Evolutionary conservation across 2,113 vertebrate genomes (phyloP), one percentile per base, ranked within the genome.

Genomic region (Heptranchias perlo): DNA sequence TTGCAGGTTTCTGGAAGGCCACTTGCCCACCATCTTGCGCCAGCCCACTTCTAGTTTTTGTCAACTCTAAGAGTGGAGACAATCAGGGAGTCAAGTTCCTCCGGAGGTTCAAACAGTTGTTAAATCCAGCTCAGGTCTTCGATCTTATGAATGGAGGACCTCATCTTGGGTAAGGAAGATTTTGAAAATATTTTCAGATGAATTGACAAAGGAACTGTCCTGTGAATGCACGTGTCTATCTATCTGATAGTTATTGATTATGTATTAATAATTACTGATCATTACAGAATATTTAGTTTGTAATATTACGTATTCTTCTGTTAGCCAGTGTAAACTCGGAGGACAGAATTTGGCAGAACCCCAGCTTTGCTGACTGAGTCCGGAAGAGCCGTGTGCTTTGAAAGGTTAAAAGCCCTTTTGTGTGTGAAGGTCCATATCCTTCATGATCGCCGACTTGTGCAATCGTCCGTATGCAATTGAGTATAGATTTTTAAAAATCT

Each of bases 11-110:
- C 97, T 99, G 99, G 98, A 99, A 99, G 97, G 99, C 99, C 86
- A 99, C 99, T n/a, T 99, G 99, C 96, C 99, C 99, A 58, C 99
- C 99, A 44, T 99, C 98, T 47, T 99, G 99, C 97, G 98, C 99
- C 97, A 99, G 99, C 96, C 99, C 99, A 91, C 98, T 99, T 28
- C 98, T 99, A 97, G 99, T 99, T 97, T 99, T 99, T 96, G 99
- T 99, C 96, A 99, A 99, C 97, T 99, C 99, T 87, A 99, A 99
- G 98, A 99, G 99, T 92, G 99, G 99, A 94, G 99, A 99, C 97
- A 99, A 99, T 98, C 99, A 99, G 98, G 99, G 99, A 96, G 99
- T 99, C 82, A 99, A 99, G 96, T 99, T 99, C 97, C 98, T 99
- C 64, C 98, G 99, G 21, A 98, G 99, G 96, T 99, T 99, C 97